phyloP scores from a whole-genome alignment of 1,140 invertebrate genomes.

The Drosophila yakuba region DNA sequence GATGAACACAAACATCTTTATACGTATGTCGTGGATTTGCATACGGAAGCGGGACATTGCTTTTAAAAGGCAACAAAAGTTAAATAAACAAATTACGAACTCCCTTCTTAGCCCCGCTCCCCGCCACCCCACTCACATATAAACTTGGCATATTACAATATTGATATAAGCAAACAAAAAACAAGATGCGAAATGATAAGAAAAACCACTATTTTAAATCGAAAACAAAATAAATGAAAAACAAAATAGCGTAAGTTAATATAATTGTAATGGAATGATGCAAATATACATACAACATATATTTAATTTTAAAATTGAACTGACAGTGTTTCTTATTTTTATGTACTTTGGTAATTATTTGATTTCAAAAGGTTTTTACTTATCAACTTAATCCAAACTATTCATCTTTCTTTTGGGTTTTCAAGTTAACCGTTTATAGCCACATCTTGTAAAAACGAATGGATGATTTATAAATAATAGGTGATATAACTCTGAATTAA shows the following conservation, averaged over 20 bases:
- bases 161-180: slow-evolving; percentile 66
- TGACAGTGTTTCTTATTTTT: background rate
- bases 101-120: background rate
- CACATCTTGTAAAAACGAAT: too few species aligned
- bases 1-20: slow-evolving; percentile 10
- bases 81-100: slow-evolving; percentile 10
- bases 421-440: too few species aligned
- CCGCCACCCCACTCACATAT: slow-evolving; percentile 41
- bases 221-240: slow-evolving; percentile 34
- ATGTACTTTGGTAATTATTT: background rate
- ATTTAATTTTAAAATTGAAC: slow-evolving; percentile 46
- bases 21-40: slow-evolving; percentile 11
- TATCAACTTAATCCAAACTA: too few species aligned
- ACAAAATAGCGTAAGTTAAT: slow-evolving; percentile 60
- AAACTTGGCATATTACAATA: slow-evolving; percentile 76
- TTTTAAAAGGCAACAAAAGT: slow-evolving; percentile 52
- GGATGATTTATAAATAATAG: too few species aligned
- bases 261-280: slow-evolving; percentile 80
- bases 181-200: slow-evolving; percentile 25
- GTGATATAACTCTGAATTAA: too few species aligned
- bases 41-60: slow-evolving; percentile 25
- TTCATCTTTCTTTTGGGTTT: too few species aligned
- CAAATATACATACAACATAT: slow-evolving; percentile 76
- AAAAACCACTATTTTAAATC: slow-evolving; percentile 38
- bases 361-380: too few species aligned